Percentiles rank a stretch among this genome's conserved stretches.
These are phyloP conservation scores for Chlorops oryzae DNA, from an alignment of 1,140 invertebrate species.

Conservation along the genomic window DNA sequence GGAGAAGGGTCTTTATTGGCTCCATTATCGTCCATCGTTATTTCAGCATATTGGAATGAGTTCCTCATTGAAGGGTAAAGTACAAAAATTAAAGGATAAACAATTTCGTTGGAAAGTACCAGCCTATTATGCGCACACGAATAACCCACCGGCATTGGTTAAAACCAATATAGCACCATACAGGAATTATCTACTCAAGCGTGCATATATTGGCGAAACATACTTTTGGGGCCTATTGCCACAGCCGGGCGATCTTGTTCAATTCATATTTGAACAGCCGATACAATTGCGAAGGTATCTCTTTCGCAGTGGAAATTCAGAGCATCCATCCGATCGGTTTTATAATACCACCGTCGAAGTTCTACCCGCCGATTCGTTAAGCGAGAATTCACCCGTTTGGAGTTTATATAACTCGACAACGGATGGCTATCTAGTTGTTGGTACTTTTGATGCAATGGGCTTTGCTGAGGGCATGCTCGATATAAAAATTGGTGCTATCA, in stretches of 20 bases:
- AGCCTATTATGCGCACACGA: conserved; percentile 74
- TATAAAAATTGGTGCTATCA: conserved; percentile 61
- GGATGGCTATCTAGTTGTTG: conserved; percentile 67
- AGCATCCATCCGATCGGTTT: conserved; percentile 86
- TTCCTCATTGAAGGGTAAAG: conserved; percentile 93
- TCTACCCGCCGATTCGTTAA: conserved; percentile 54
- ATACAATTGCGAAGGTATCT: conserved; percentile 70
- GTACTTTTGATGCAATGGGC: conserved; percentile 71
- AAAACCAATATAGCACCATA: conserved; percentile 77
- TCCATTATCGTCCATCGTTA: conserved; percentile 85
- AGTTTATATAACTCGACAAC: conserved; percentile 57
- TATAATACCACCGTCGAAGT: conserved; percentile 86
- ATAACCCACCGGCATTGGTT: conserved; percentile 70
- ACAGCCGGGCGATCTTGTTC: conserved; percentile 72
- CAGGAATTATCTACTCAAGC: conserved; percentile 71
- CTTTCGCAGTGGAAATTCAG: conserved; percentile 86
- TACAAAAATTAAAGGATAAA: conserved; percentile 93
- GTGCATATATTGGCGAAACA: conserved; percentile 80
- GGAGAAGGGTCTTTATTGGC: conserved; percentile 72
- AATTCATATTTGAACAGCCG: conserved; percentile 75
- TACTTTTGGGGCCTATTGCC: conserved; percentile 92
- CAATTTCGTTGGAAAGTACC: conserved; percentile 81
- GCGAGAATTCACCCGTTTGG: conserved; percentile 41
- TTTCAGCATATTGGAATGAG: conserved; percentile 96
- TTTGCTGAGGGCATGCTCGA: conserved; percentile 68